Conservation (phyloP, 2,888 invertebrate genomes). For the Leucophenga montana region DNA sequence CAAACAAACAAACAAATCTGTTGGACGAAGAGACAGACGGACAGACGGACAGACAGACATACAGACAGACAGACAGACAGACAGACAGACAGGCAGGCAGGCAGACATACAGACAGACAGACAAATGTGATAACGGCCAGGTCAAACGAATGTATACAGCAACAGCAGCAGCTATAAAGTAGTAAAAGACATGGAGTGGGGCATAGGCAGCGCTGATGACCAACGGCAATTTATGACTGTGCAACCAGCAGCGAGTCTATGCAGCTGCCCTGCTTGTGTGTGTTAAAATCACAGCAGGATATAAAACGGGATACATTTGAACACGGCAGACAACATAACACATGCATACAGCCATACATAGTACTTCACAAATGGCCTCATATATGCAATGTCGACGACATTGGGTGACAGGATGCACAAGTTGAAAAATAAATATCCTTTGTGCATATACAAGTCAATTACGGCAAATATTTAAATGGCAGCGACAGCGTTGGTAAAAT, state of each 20-base stretch:
- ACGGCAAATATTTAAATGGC: too few relatives aligned
- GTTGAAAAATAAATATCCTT: too few relatives aligned
- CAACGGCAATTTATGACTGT: conserved; percentile 1
- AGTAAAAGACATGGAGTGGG: too few relatives aligned
- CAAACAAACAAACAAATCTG: not conserved
- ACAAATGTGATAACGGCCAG: conserved; percentile 1
- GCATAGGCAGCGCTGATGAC: not conserved
- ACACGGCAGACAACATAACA: not conserved
- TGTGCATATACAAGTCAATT: too few relatives aligned
- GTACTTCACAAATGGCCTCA: too few relatives aligned
- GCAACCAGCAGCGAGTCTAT: not conserved
- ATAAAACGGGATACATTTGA: conserved; percentile 5
- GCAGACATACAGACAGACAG: conserved; percentile 6
- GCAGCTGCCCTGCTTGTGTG: not conserved
- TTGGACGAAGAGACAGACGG: not conserved
- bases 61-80: conserved; percentile 8
- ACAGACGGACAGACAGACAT: conserved; percentile 1
- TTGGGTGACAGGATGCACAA: too few relatives aligned
- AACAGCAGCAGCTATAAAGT: not conserved
- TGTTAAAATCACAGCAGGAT: conserved; percentile 10
- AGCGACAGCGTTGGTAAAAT: not conserved
- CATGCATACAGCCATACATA: not conserved
- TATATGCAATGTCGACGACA: too few relatives aligned
- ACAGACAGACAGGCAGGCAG: not conserved
- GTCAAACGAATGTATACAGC: not conserved